phyloP scores from a whole-genome alignment of 92 coral and sea anemone genomes.

The Epizoanthus illoricatus region DNA sequence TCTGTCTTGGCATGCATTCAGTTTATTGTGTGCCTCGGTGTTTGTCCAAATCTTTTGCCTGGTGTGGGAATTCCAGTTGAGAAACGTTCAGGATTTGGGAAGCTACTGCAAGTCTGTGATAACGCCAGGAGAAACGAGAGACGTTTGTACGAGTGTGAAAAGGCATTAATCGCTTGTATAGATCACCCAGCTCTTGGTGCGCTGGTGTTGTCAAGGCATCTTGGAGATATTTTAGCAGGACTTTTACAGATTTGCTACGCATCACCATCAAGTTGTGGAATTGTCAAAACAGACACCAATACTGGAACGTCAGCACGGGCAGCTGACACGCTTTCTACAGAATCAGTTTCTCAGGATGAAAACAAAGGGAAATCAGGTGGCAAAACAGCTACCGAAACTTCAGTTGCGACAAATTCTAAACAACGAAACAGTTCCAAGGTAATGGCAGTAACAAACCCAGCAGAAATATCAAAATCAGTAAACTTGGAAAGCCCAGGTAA shows the following conservation, averaged over 20 bases:
- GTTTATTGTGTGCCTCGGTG: slow-evolving; percentile 75
- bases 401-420: neutral
- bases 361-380: neutral
- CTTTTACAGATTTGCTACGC: slow-evolving; percentile 79
- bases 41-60: slow-evolving; percentile 79
- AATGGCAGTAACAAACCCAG: neutral
- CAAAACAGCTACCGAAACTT: neutral
- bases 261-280: slow-evolving; percentile 39
- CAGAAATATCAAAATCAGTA: neutral
- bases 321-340: neutral
- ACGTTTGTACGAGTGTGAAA: slow-evolving; percentile 64
- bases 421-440: neutral
- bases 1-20: slow-evolving; percentile 70
- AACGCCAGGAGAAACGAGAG: slow-evolving; percentile 54
- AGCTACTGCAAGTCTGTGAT: slow-evolving; percentile 39
- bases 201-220: slow-evolving; percentile 80
- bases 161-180: slow-evolving; percentile 60
- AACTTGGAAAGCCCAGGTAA: neutral
- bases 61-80: slow-evolving; percentile 91
- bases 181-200: slow-evolving; percentile 74
- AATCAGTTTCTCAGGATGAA: neutral
- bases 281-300: neutral
- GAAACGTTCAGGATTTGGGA: slow-evolving; percentile 76
- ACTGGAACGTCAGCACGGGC: no score
- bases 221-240: slow-evolving; percentile 79